Evolutionary conservation across 2,888 invertebrate genomes (phyloP).

Genomic region (Mechanitis mazaeus): DNA sequence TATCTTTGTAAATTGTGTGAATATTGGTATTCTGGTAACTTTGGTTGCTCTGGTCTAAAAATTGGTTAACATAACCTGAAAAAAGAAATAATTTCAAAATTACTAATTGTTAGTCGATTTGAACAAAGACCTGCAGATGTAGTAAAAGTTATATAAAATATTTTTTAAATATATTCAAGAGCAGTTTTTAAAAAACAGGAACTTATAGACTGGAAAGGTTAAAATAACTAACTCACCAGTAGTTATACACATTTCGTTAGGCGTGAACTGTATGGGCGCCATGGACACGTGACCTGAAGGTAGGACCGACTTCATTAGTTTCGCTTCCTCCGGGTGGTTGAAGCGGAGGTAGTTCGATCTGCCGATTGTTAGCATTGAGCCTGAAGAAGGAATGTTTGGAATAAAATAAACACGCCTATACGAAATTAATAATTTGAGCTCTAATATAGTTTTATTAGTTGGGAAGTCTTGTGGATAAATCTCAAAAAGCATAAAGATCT

Average conservation of each 20-base stretch:
- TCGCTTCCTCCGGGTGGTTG: slow-evolving; percentile 94
- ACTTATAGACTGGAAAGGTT: too few relatives aligned
- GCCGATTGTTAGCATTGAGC: slow-evolving; percentile 93
- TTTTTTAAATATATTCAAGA: too few relatives aligned
- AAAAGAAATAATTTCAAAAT: slow-evolving; percentile 15
- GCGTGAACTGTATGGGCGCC: slow-evolving; percentile 83
- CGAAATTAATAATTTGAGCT: too few relatives aligned
- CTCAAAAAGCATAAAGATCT: too few relatives aligned
- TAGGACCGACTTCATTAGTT: slow-evolving; percentile 89
- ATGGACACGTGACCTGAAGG: slow-evolving; percentile 86
- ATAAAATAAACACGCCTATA: too few relatives aligned
- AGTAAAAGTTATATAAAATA: too few relatives aligned
- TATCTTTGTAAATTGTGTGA: slow-evolving; percentile 60
- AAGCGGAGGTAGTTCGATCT: slow-evolving; percentile 94
- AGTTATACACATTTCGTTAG: slow-evolving; percentile 53
- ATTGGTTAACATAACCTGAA: slow-evolving; percentile 55
- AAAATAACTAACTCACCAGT: slow-evolving; percentile 34
- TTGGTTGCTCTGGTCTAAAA: slow-evolving; percentile 46
- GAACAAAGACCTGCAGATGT: too few relatives aligned
- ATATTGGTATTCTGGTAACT: slow-evolving; percentile 52
- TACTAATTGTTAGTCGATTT: not conserved
- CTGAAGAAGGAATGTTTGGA: slow-evolving; percentile 61
- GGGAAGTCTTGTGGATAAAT: too few relatives aligned
- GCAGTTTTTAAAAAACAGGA: too few relatives aligned
- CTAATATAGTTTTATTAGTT: too few relatives aligned